phyloP scores from a whole-genome alignment of 2,888 invertebrate species.

The Neelides folsomi region DNA sequence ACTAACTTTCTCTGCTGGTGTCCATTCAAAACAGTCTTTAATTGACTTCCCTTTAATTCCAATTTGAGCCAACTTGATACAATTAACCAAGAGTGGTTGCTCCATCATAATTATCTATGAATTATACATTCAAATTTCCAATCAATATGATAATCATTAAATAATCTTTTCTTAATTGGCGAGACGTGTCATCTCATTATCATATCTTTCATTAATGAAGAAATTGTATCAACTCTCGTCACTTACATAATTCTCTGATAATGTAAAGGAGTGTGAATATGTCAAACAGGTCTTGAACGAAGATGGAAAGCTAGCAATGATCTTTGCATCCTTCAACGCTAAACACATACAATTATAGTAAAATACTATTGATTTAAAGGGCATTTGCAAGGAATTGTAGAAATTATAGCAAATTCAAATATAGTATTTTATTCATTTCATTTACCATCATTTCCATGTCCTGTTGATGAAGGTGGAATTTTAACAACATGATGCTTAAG shows the following conservation, averaged over 20 bases:
- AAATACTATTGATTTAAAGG: not conserved
- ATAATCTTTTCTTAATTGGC: too few species aligned
- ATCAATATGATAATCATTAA: too few species aligned
- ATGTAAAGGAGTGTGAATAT: conserved; percentile 44
- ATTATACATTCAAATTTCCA: too few species aligned
- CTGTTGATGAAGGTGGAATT: conserved; percentile 32
- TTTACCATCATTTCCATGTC: conserved; percentile 33
- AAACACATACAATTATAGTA: not conserved
- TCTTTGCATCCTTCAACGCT: conserved; percentile 34
- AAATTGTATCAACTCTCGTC: too few species aligned
- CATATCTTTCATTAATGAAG: too few species aligned
- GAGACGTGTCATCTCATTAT: too few species aligned
- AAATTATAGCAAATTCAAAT: not conserved
- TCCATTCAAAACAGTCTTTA: conserved; percentile 39
- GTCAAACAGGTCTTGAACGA: conserved; percentile 37
- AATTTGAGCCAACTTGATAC: conserved; percentile 38
- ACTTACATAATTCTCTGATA: conserved; percentile 40
- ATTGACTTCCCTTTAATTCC: conserved; percentile 37
- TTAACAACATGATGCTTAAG: conserved; percentile 37
- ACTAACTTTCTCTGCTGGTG: conserved; percentile 38
- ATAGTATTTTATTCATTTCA: not conserved
- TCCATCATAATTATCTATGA: conserved; percentile 40
- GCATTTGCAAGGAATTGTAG: not conserved
- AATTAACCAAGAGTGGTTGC: conserved; percentile 41
- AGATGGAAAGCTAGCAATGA: conserved; percentile 36